Conservation (phyloP, 1,140 invertebrate species). For the Anastrepha ludens region DNA sequence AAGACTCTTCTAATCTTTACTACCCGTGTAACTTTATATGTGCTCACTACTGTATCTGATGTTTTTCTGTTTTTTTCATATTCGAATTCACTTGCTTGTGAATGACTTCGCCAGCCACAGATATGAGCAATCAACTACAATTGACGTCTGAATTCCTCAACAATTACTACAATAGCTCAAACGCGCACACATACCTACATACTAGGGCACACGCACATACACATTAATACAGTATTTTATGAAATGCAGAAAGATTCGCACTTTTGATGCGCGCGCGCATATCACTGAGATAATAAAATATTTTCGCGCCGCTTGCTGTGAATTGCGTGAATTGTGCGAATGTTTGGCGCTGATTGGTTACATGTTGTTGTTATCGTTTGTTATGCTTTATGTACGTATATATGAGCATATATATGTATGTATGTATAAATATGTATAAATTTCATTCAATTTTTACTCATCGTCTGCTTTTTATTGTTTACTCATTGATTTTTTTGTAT, state of each 20-base stretch:
- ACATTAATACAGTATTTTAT: neutral
- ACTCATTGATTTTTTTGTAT: conserved; percentile 12
- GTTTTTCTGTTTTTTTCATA: neutral
- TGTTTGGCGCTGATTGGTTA: neutral
- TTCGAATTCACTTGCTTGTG: conserved; percentile 24
- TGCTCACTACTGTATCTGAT: neutral
- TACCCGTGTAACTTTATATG: neutral
- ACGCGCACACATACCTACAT: conserved; percentile 5
- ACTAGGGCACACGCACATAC: neutral
- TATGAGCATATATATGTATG: neutral
- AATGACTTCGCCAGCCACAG: conserved; percentile 33
- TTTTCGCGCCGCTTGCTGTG: conserved; percentile 12
- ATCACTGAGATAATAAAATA: conserved; percentile 27
- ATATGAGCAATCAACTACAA: conserved; percentile 50
- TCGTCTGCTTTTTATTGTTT: neutral
- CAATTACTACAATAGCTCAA: conserved; percentile 19
- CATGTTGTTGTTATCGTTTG: conserved; percentile 6
- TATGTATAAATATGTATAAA: neutral
- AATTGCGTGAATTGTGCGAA: conserved; percentile 28
- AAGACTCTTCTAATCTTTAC: too few relatives aligned
- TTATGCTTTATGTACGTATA: neutral
- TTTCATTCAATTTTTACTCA: neutral
- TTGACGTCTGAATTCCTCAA: conserved; percentile 42
- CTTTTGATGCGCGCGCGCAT: conserved; percentile 37
- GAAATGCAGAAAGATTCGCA: conserved; percentile 38